Evolutionary conservation across 2,888 invertebrate species (phyloP).

Genomic region (Tetranychus piercei): DNA sequence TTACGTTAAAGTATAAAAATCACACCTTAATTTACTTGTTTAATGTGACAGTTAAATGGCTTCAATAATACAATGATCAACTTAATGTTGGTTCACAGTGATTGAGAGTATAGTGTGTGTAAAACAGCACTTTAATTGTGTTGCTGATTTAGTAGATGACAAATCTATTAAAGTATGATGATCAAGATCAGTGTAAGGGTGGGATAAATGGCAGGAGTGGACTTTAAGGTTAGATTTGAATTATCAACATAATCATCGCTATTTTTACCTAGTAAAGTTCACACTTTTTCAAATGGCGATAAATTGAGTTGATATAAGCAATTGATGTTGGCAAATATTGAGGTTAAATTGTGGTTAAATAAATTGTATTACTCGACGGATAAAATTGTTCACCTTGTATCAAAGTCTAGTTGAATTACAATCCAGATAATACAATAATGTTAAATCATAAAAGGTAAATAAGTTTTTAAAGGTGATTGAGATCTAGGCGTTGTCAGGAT

Average conservation of each 20-base stretch:
- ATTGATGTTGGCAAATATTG: background rate
- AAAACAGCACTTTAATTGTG: too few species aligned
- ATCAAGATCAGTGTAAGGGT: too few species aligned
- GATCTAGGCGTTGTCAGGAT: background rate
- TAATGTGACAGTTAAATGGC: background rate
- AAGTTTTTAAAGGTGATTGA: background rate
- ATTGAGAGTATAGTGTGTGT: too few species aligned
- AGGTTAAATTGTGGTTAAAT: background rate
- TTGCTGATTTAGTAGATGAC: too few species aligned
- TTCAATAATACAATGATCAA: background rate
- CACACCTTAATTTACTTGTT: background rate
- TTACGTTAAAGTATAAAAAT: background rate
- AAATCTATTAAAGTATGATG: too few species aligned
- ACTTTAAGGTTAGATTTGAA: background rate
- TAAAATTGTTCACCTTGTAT: background rate
- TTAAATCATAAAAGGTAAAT: background rate
- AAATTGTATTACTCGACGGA: background rate
- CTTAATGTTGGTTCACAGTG: too few species aligned
- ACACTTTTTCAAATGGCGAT: background rate
- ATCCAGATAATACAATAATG: too few species aligned
- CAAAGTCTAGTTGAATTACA: too few species aligned
- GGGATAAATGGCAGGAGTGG: background rate
- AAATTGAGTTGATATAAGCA: background rate
- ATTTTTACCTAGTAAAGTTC: background rate
- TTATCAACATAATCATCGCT: background rate